These are phyloP conservation scores for Hormaphis cornu DNA, from an alignment of 1,140 invertebrate genomes.

Conservation along the genomic window DNA sequence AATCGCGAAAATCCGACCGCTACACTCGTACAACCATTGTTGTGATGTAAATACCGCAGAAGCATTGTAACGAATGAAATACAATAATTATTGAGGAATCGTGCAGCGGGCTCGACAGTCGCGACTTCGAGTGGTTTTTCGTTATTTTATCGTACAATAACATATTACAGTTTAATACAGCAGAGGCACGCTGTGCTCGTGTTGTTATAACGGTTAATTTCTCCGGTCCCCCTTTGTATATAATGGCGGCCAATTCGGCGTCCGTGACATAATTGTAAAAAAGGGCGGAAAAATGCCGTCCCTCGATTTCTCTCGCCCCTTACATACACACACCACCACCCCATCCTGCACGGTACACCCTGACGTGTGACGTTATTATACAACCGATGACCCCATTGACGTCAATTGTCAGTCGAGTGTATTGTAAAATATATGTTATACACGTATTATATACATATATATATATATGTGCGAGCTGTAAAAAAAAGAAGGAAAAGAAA, in stretches of 20 bases:
- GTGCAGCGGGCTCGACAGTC: neutral
- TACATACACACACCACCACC: neutral
- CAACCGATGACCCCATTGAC: constrained; percentile 28
- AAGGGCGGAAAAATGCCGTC: constrained; percentile 29
- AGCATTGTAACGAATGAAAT: too few relatives aligned
- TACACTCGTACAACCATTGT: too few relatives aligned
- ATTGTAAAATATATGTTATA: too few relatives aligned
- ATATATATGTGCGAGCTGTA: neutral
- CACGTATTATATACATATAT: too few relatives aligned
- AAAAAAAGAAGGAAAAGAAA: neutral
- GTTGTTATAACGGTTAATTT: constrained; percentile 30
- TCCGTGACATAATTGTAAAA: constrained; percentile 31
- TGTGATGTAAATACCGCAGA: neutral
- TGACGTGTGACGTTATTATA: constrained; percentile 5
- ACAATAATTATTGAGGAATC: too few relatives aligned
- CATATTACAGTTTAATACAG: too few relatives aligned
- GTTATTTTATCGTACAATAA: constrained; percentile 6
- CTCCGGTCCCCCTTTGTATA: constrained; percentile 18
- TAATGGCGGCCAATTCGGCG: constrained; percentile 31
- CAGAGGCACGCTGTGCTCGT: neutral
- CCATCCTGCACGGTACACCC: neutral
- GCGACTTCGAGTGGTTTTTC: constrained; percentile 6
- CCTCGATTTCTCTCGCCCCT: constrained; percentile 9
- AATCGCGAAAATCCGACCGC: too few relatives aligned
- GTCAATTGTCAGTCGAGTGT: constrained; percentile 31